Evolutionary conservation across 92 coral and sea anemone species (phyloP).

Genomic region (Anthopleura xanthogrammica): DNA sequence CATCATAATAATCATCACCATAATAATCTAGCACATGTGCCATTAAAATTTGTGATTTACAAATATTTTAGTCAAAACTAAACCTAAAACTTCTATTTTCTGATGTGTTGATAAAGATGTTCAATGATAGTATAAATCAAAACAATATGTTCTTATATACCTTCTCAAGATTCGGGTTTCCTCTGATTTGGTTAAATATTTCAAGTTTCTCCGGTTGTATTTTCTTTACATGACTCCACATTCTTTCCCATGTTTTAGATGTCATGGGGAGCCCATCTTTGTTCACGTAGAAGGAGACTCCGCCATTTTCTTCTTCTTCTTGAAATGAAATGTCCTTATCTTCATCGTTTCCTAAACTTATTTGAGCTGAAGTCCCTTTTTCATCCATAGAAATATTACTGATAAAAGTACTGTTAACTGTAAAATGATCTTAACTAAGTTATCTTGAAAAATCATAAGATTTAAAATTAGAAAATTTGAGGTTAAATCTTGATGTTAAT

Average conservation of each 20-base stretch:
- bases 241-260: conserved; percentile 86
- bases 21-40: too few relatives aligned
- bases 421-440: neutral
- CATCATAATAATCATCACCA: too few relatives aligned
- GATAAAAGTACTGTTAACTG: neutral
- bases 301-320: conserved; percentile 54
- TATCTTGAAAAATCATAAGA: too few relatives aligned
- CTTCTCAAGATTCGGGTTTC: conserved; percentile 56
- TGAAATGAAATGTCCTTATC: conserved; percentile 16
- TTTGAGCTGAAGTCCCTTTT: neutral
- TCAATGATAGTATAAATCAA: too few relatives aligned
- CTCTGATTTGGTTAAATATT: conserved; percentile 57
- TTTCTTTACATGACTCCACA: conserved; percentile 93
- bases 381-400: neutral
- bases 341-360: conserved; percentile 12
- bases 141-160: conserved; percentile 8
- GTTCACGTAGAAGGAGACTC: conserved; percentile 80
- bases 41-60: too few relatives aligned
- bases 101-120: too few relatives aligned
- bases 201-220: conserved; percentile 83
- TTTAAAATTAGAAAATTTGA: neutral
- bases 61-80: too few relatives aligned
- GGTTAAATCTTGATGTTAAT: neutral
- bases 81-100: too few relatives aligned
- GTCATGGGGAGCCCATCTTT: conserved; percentile 87